phyloP scores from a whole-genome alignment of 2,888 invertebrate genomes.

The Oscheius onirici region DNA sequence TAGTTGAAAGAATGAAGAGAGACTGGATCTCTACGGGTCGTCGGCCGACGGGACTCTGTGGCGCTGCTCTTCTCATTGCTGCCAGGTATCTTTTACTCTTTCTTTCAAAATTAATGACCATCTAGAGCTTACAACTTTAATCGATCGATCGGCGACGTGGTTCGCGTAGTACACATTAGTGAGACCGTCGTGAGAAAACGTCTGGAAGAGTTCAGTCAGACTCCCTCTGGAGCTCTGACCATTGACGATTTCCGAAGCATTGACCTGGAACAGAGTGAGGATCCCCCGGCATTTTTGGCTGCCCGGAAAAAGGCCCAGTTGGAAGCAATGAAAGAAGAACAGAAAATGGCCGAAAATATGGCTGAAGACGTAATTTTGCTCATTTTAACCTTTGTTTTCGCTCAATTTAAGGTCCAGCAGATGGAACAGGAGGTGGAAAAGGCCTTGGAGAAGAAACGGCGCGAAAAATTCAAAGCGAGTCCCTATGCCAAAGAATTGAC shows the following conservation, averaged over 20 bases:
- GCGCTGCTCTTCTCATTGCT: constrained; percentile 93
- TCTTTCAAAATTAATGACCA: neutral
- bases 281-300: constrained; percentile 68
- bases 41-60: constrained; percentile 94
- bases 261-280: constrained; percentile 78
- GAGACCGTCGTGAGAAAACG: constrained; percentile 68
- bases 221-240: constrained; percentile 91
- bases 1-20: constrained; percentile 96
- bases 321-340: constrained; percentile 55
- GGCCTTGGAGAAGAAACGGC: constrained; percentile 63
- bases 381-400: neutral
- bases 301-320: constrained; percentile 60
- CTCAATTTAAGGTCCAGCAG: constrained; percentile 40
- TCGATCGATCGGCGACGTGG: constrained; percentile 65
- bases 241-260: constrained; percentile 96
- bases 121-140: constrained; percentile 64
- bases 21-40: constrained; percentile 96
- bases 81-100: constrained; percentile 77
- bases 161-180: constrained; percentile 69
- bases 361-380: neutral
- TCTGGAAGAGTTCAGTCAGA: constrained; percentile 92
- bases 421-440: constrained; percentile 64
- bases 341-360: constrained; percentile 51
- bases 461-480: constrained; percentile 57
- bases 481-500: constrained; percentile 60